phyloP scores from a whole-genome alignment of 1,140 invertebrate species.

The Anadara kagoshimensis region DNA sequence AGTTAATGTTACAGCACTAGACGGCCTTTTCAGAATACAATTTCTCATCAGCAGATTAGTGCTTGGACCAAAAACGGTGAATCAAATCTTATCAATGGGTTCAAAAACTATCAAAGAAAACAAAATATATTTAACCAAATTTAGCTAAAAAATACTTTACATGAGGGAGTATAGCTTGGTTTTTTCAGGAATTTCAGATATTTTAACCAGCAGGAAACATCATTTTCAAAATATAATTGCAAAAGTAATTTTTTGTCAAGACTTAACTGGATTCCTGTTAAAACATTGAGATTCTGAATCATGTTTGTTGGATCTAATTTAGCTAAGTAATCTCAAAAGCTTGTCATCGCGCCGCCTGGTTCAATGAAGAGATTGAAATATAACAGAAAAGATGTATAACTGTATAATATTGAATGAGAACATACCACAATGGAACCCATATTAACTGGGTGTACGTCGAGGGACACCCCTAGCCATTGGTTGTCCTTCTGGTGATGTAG shows the following conservation, averaged over 20 bases:
- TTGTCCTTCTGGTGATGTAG: constrained; percentile 16
- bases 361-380: background rate
- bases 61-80: no score
- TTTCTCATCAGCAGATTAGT: no score
- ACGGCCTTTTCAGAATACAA: no score
- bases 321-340: background rate
- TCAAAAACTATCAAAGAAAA: no score
- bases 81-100: no score
- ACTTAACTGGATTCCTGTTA: background rate
- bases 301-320: background rate
- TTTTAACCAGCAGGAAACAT: no score
- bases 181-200: no score
- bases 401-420: background rate
- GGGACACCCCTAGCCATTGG: constrained; percentile 24
- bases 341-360: no score
- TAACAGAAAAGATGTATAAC: background rate
- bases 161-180: no score
- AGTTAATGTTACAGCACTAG: no score
- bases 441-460: constrained; percentile 13
- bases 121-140: no score
- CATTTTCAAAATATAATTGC: background rate
- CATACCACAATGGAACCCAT: constrained; percentile 7
- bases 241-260: background rate
- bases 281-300: background rate
- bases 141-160: no score